Base-by-base conservation (phyloP, 2,797 vertebrate genomes). In the Coendou prehensilis region DNA sequence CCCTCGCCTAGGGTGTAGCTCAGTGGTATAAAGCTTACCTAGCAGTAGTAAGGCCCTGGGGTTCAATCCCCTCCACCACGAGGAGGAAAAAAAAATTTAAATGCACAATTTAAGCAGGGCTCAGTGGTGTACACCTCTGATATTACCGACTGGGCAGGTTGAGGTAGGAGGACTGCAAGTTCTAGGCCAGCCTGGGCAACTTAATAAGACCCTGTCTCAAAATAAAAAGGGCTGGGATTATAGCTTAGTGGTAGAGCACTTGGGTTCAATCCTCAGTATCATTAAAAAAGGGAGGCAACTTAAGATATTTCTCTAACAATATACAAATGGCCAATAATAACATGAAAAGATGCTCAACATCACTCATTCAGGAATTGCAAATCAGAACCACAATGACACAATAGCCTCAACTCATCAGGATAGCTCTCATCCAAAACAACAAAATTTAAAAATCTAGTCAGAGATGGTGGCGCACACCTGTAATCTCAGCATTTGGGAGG, bases 251-350 rank as follows among this genome's bases (percentile, higher is more conserved):
- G 61, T 33, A 64, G 28, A 18, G 64, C 30, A 37, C 33, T 18
- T 69, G 64, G 33, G 15, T 69, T 69, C 64, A 69, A 69, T 37
- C 64, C 64, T 37, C 64, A 20, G 33, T 67, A 17, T 15, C 64
- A 67, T n/a, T n/a, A 67, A 67, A 67, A n/a, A 67, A 67, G 11
- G 30, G 63, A 64, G 30, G 28, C n/a, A 76, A 50, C 13, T 15
- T 76, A 30, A 93, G 75, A 81, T 26, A 76, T 41, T 76, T 94
- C 64, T 59, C 79, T 64, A 45, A 85, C 79, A 84, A 89, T 61
- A 96, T n/a, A 84, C 37, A 81, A 87, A 89, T 52, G 7, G 15
- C 41, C 73, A 89, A 69, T 50, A 94, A 89, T 37, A 9, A 84
- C 67, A 89, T 41, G 33, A n/a, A 69, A 47, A 94, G 13, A 86